Conservation (phyloP, 2,113 vertebrate genomes). For the Channa maculata region DNA sequence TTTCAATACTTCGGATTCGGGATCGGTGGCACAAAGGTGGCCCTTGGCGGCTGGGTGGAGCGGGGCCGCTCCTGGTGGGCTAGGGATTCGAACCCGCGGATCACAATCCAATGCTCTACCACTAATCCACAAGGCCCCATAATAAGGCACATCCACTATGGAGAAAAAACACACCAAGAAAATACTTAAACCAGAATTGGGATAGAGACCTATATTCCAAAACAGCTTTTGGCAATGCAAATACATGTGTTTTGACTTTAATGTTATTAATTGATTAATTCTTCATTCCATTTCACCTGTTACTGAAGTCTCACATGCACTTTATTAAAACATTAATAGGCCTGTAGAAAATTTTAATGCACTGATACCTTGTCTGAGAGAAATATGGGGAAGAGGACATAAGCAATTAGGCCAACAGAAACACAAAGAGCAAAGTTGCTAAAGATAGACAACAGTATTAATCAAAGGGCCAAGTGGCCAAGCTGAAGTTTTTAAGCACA, state of each 20-base stretch:
- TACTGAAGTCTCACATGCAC: slow-evolving; percentile 6
- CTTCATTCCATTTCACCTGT: slow-evolving; percentile 1
- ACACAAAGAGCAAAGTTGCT: slow-evolving; percentile 46
- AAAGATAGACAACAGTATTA: slow-evolving; percentile 61
- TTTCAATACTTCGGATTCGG: too few species aligned
- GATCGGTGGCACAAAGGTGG: too few species aligned
- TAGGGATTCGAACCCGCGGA: too few species aligned
- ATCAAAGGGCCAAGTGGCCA: slow-evolving; percentile 51
- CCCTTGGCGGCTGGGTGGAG: too few species aligned
- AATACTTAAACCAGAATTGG: not conserved
- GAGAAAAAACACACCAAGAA: too few species aligned
- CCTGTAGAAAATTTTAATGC: slow-evolving; percentile 47
- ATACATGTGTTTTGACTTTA: slow-evolving; percentile 29
- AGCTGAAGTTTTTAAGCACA: slow-evolving; percentile 40
- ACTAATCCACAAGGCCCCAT: too few species aligned
- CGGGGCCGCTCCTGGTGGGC: too few species aligned
- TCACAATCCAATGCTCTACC: too few species aligned
- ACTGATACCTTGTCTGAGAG: slow-evolving; percentile 35
- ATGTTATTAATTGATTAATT: not conserved
- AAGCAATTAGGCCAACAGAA: slow-evolving; percentile 50
- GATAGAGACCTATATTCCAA: not conserved
- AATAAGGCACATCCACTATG: too few species aligned
- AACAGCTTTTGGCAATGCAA: slow-evolving; percentile 8
- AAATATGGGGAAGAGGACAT: slow-evolving; percentile 40
- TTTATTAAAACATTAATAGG: slow-evolving; percentile 36